A percentile compares a stretch with the other conserved stretches of the same genome.
These are phyloP conservation scores for Notoglanidium macrostoma DNA, from an alignment of 2,797 vertebrate genomes.

Conservation along the genomic window DNA sequence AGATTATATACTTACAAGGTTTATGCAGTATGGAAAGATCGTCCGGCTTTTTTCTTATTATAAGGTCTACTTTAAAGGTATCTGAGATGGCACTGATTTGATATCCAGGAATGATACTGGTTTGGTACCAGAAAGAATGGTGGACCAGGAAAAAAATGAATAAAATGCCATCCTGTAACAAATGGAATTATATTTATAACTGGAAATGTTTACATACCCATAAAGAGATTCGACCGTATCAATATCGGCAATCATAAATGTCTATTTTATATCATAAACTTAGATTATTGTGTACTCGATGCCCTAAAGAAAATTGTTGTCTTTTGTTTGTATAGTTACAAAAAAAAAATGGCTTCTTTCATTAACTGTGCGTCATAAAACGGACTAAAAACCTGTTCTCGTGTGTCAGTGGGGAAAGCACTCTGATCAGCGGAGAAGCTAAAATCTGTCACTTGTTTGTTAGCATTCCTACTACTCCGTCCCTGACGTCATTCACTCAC, in stretches of 20 bases:
- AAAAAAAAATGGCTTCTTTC: neutral
- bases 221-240: neutral
- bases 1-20: neutral
- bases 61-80: too few relatives aligned
- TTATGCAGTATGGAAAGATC: too few relatives aligned
- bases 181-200: neutral
- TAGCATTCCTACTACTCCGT: slow-evolving; percentile 63
- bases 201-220: neutral
- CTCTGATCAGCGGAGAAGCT: slow-evolving; percentile 20
- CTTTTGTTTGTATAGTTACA: neutral
- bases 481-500: slow-evolving; percentile 52
- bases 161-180: neutral
- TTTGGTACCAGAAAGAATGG: too few relatives aligned
- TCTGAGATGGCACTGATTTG: neutral
- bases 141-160: neutral
- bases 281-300: neutral
- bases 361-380: neutral
- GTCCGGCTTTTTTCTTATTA: too few relatives aligned
- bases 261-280: neutral
- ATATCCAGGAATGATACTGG: neutral
- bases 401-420: slow-evolving; percentile 33
- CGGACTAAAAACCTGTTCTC: neutral
- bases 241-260: neutral
- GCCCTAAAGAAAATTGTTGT: too few relatives aligned
- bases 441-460: slow-evolving; percentile 54